Percentiles rank a stretch among this genome's conserved stretches.
Conservation (phyloP, 2,113 vertebrate genomes). For the Setophaga kirtlandii region DNA sequence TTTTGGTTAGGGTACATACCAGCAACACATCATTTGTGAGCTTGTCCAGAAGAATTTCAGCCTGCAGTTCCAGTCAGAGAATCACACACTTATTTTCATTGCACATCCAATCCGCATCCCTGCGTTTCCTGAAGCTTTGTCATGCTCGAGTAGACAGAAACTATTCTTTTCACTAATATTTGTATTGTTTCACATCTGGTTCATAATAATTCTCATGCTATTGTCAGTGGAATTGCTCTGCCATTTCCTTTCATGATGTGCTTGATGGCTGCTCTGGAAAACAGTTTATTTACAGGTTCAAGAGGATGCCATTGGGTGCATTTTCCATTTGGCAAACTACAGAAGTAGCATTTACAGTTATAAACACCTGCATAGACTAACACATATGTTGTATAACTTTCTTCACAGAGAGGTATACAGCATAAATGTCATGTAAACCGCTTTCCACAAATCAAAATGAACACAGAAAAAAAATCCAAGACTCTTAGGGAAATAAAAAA, state of each 20-base stretch:
- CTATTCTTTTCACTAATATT: constrained; percentile 54
- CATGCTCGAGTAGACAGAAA: constrained; percentile 32
- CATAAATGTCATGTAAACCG: constrained; percentile 13
- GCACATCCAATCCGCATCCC: neutral
- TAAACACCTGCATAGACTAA: constrained; percentile 37
- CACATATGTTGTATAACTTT: neutral
- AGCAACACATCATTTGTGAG: neutral
- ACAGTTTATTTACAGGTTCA: constrained; percentile 58
- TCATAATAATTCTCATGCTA: constrained; percentile 54
- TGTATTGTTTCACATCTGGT: constrained; percentile 64
- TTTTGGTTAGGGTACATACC: neutral
- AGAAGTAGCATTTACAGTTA: constrained; percentile 22
- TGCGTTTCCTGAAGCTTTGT: constrained; percentile 38
- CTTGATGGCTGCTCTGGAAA: constrained; percentile 57
- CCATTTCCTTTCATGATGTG: constrained; percentile 61
- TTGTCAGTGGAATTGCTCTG: constrained; percentile 51
- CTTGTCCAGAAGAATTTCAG: neutral
- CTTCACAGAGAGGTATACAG: neutral
- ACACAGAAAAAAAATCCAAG: neutral
- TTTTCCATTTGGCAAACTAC: constrained; percentile 43
- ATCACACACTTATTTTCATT: constrained; percentile 8
- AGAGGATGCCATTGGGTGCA: constrained; percentile 24
- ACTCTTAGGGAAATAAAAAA: neutral
- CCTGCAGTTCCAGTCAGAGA: neutral
- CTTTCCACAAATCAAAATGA: neutral